phyloP scores from a whole-genome alignment of 2,113 vertebrate genomes.

The Rutilus rutilus region DNA sequence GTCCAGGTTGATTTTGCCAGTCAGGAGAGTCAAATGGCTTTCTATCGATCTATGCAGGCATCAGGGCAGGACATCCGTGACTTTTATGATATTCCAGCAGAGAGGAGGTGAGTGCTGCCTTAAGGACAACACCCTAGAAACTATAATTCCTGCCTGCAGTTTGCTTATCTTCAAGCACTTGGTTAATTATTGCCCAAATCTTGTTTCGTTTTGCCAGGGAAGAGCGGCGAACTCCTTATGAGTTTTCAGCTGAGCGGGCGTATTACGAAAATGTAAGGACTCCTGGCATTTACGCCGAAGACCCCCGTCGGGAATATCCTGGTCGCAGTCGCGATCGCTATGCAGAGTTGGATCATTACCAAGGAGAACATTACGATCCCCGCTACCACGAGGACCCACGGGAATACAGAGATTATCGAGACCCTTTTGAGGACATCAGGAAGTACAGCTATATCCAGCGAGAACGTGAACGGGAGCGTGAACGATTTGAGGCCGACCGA shows the following conservation, averaged over 20 bases:
- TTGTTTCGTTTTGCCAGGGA: constrained; percentile 75
- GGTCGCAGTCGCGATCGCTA: constrained; percentile 92
- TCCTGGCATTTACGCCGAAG: constrained; percentile 88
- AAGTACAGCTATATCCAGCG: constrained; percentile 97
- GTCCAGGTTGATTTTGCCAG: constrained; percentile 96
- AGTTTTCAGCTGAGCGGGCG: constrained; percentile 89
- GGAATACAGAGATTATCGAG: constrained; percentile 93
- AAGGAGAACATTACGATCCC: constrained; percentile 93
- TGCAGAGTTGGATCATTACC: constrained; percentile 93
- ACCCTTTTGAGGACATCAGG: constrained; percentile 95
- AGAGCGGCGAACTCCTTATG: constrained; percentile 92
- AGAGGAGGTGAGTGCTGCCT: constrained; percentile 83
- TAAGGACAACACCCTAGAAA: not conserved
- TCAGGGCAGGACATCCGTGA: constrained; percentile 98
- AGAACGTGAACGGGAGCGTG: constrained; percentile 89
- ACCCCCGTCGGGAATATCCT: constrained; percentile 90
- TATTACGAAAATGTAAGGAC: constrained; percentile 92
- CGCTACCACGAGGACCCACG: constrained; percentile 94
- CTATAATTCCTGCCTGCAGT: not conserved
- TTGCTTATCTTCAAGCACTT: not conserved
- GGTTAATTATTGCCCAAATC: not conserved
- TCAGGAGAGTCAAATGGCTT: constrained; percentile 96
- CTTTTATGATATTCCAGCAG: constrained; percentile 92
- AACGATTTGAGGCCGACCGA: constrained; percentile 91
- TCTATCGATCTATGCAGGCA: constrained; percentile 97